Base-by-base conservation (phyloP, 1,140 invertebrate species). In the Brachionus paranguensis region DNA sequence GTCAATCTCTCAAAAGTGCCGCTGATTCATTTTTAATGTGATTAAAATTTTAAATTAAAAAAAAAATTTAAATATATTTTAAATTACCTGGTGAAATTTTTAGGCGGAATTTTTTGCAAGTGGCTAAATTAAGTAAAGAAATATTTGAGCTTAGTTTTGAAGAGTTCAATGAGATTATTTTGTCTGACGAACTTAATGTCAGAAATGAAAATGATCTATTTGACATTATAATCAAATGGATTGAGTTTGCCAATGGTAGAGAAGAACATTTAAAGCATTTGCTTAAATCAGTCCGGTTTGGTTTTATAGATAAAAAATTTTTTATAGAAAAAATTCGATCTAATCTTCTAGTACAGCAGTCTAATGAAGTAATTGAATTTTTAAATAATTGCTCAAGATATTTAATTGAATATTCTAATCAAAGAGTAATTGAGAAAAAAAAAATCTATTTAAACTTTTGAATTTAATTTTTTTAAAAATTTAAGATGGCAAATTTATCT, bases 311-410 rank as follows among this genome's bases (percentile, higher is more conserved):
- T 37, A 72, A 68, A 55, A 55, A 53, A 20, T 84, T 41, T 70
- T 84, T 78, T 43, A 24, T 85, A 17, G 74, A 85, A 29, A 84
- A 87, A 84, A 86, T 89, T 2, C 87, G 91, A 91, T 81, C 92
- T 91, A 88, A 91, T 89, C 8, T 93, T 91, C 86, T 93, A 93
- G 0, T 88, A 90, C 1, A 91, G 91, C 1, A 92, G 92, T 85
- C 43, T 3, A 92, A 92, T 7, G 89, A 89, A 2, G 93, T 93
- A 85, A 90, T 92, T 33, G 92, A 93, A 0, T 90, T 94, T 20
- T 91, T 94, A n/a, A 93, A 93, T 20, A 93, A 94, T 85, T 93
- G 93, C 0, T 86, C 94, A 0, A 92, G 92, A 85, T 94, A 93
- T 86, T 87, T 94, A 0, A 93, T 93, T 86, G 93, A 94, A 86